phyloP scores from a whole-genome alignment of 2,888 invertebrate species.

The Thecophora atra region DNA sequence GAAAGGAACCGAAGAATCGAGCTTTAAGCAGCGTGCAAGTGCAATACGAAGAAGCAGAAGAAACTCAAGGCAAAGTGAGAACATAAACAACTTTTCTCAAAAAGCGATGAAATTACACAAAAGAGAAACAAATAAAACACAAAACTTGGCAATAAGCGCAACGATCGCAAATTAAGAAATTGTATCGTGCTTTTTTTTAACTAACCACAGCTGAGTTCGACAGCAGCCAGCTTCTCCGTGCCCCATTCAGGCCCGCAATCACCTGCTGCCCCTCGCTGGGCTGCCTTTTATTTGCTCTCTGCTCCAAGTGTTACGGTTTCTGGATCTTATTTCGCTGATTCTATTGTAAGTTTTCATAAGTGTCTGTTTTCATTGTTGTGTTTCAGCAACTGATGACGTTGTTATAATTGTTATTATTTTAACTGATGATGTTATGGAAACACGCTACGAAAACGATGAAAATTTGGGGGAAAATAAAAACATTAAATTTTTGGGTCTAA shows the following conservation, averaged over 20 bases:
- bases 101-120: background rate
- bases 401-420: background rate
- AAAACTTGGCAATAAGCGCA: background rate
- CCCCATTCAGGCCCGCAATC: background rate
- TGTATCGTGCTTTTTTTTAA: background rate
- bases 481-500: no score
- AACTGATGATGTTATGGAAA: no score
- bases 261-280: background rate
- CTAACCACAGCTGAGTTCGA: background rate
- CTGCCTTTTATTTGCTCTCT: background rate
- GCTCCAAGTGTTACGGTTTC: slow-evolving; percentile 14
- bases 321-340: slow-evolving; percentile 9
- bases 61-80: background rate
- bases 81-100: background rate
- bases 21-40: background rate
- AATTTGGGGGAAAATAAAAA: no score
- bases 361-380: background rate
- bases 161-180: background rate
- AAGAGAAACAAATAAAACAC: background rate
- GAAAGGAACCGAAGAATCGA: background rate
- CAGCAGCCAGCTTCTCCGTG: background rate
- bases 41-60: background rate
- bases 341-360: slow-evolving; percentile 17
- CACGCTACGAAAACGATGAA: no score
- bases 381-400: background rate